Conservation (phyloP, 2,797 vertebrate genomes). For the Mus caroli region DNA sequence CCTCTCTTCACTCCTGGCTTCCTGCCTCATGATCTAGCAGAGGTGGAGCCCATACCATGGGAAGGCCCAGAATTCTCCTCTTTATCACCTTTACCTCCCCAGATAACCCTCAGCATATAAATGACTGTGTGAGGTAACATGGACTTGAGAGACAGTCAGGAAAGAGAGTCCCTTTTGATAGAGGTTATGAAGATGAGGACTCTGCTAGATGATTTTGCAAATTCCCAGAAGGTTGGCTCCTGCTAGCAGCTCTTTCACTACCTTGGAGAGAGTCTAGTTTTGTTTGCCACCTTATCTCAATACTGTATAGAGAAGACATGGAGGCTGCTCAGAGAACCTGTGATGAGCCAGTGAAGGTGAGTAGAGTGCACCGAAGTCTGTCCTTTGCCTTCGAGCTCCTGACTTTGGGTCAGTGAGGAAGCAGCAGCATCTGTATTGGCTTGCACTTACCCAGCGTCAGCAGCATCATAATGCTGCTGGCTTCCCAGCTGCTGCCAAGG, state of each 20-base stretch:
- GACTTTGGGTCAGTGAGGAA: conserved; percentile 15
- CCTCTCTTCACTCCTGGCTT: too few species aligned
- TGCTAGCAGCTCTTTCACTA: background rate
- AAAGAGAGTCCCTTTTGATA: background rate
- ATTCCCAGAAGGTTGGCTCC: background rate
- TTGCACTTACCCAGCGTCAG: conserved; percentile 19
- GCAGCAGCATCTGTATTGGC: background rate
- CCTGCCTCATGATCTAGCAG: too few species aligned
- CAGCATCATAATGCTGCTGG: background rate
- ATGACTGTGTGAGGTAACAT: background rate
- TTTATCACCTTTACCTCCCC: background rate
- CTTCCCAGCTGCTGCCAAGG: conserved; percentile 40
- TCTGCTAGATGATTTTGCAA: background rate
- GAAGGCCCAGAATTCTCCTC: background rate
- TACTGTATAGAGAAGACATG: background rate
- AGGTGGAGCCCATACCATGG: background rate
- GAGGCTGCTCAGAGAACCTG: background rate
- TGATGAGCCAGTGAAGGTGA: background rate
- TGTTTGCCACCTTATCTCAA: background rate
- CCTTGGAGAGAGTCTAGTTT: background rate
- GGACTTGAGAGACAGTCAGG: background rate
- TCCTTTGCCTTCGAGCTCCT: background rate
- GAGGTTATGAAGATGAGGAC: background rate
- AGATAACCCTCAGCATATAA: background rate
- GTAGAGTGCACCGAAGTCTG: background rate